These are phyloP conservation scores for Helicoverpa armigera DNA, from an alignment of 1,140 invertebrate species.

Conservation along the genomic window DNA sequence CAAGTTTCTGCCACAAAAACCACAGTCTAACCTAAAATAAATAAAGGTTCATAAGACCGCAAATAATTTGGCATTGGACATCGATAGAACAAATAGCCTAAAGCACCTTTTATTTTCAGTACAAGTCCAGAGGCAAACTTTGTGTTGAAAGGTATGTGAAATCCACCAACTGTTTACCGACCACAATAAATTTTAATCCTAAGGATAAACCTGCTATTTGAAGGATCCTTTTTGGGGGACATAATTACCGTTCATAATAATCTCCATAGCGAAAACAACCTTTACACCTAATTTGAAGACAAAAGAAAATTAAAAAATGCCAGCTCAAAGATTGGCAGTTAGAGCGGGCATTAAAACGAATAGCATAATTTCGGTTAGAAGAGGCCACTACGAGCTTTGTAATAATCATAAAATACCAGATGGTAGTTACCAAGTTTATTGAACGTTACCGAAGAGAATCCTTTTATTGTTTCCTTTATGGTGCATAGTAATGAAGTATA, in stretches of 20 bases:
- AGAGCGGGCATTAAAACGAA: slow-evolving; percentile 63
- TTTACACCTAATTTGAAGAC: slow-evolving; percentile 14
- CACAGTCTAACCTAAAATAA: no score
- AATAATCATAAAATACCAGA: slow-evolving; percentile 65
- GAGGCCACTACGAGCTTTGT: slow-evolving; percentile 55
- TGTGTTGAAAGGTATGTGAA: no score
- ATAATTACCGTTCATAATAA: neutral
- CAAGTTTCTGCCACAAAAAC: no score
- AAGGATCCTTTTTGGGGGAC: no score
- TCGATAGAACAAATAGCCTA: no score
- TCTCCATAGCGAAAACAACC: neutral
- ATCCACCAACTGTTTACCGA: no score
- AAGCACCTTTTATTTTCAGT: no score
- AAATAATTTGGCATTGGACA: no score
- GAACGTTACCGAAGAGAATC: slow-evolving; percentile 56
- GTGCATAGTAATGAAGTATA: neutral
- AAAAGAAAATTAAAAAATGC: slow-evolving; percentile 46
- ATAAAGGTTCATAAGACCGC: no score
- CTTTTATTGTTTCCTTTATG: slow-evolving; percentile 62
- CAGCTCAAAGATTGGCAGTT: slow-evolving; percentile 57
- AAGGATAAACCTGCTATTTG: no score
- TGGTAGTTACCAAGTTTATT: slow-evolving; percentile 58
- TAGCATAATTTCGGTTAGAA: slow-evolving; percentile 64
- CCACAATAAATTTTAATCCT: no score
- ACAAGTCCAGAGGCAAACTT: no score